Conservation (phyloP, 2,113 vertebrate species). For the Mesocricetus auratus region DNA sequence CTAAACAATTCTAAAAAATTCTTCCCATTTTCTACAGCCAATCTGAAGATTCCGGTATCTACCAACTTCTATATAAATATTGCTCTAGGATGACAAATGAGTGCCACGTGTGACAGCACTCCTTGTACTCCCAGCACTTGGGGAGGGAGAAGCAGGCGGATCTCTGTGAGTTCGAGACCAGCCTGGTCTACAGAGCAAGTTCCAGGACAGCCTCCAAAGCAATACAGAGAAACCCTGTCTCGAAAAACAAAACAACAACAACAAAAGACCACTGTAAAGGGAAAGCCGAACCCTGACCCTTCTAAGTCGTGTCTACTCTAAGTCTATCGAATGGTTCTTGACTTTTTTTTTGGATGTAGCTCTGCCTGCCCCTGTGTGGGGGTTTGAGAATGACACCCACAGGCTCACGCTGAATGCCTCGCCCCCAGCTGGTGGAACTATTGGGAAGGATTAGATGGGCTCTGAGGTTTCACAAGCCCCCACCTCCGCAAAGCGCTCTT, state of each 20-base stretch:
- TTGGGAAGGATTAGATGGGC: background rate
- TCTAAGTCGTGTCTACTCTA: background rate
- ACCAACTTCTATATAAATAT: background rate
- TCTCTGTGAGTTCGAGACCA: too few relatives aligned
- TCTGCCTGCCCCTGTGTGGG: background rate
- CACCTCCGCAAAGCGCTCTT: background rate
- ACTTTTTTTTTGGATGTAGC: background rate
- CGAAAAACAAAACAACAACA: too few relatives aligned
- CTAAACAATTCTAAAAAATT: background rate
- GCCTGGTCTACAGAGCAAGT: too few relatives aligned
- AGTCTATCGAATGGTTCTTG: background rate
- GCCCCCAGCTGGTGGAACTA: background rate
- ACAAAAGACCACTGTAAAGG: background rate
- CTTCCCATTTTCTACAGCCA: background rate
- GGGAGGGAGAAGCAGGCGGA: background rate
- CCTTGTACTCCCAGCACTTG: background rate
- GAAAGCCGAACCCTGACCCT: background rate
- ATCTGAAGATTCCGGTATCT: background rate
- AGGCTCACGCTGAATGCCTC: background rate
- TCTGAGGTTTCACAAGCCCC: background rate
- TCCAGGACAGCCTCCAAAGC: too few relatives aligned
- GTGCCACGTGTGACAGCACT: background rate
- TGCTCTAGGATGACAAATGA: background rate
- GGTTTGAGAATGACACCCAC: background rate
- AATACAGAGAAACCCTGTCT: too few relatives aligned